A percentile compares a stretch with the other conserved stretches of the same genome.
Conservation (phyloP, 2,888 invertebrate species). For the Chalcosyrphus nemorum region DNA sequence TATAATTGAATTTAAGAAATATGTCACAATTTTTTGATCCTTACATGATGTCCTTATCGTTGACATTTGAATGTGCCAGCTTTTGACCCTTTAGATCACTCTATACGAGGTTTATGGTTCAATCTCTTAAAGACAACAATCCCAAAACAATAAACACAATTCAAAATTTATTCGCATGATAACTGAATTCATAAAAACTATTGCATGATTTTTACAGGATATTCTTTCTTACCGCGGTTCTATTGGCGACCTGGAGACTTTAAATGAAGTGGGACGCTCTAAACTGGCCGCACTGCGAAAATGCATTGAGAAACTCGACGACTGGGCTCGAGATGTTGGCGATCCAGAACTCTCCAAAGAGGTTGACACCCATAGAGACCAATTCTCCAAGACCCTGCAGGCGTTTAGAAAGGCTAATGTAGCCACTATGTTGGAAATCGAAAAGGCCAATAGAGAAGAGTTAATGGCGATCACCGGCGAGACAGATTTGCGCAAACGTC, state of each 20-base stretch:
- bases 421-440: conserved; percentile 89
- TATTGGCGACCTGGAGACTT: conserved; percentile 86
- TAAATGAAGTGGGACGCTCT: conserved; percentile 89
- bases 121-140: too few species aligned
- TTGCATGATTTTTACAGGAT: conserved; percentile 85
- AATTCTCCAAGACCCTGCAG: conserved; percentile 87
- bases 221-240: conserved; percentile 89
- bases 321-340: conserved; percentile 86
- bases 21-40: too few species aligned
- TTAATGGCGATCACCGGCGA: conserved; percentile 84
- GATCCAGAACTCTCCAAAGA: conserved; percentile 86
- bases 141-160: too few species aligned
- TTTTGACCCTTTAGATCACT: too few species aligned
- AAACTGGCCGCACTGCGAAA: conserved; percentile 87
- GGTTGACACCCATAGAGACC: conserved; percentile 87
- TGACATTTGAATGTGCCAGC: too few species aligned
- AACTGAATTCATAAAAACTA: too few species aligned
- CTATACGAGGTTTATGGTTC: too few species aligned
- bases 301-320: conserved; percentile 87
- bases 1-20: too few species aligned
- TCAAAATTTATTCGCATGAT: too few species aligned
- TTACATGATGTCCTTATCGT: too few species aligned
- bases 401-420: conserved; percentile 92
- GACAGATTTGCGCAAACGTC: conserved; percentile 85
- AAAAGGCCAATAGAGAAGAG: conserved; percentile 89